These are phyloP conservation scores for Sarcophaga rosellei DNA, from an alignment of 2,888 invertebrate genomes.

Conservation along the genomic window DNA sequence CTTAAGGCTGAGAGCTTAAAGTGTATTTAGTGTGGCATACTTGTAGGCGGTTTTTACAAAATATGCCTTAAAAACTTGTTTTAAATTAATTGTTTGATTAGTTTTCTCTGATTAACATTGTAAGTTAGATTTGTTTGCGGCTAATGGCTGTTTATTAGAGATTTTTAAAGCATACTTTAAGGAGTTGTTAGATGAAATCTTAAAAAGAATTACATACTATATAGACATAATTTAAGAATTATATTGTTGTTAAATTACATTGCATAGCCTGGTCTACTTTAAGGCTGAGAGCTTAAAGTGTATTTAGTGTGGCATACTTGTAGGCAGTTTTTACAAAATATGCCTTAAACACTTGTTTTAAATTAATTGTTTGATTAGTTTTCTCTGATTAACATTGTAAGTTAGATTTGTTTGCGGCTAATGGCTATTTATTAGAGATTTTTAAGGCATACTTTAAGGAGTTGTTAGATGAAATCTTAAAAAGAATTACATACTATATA, in stretches of 20 bases:
- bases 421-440: too few relatives aligned
- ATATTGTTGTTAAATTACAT: too few relatives aligned
- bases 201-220: too few relatives aligned
- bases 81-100: neutral
- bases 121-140: too few relatives aligned
- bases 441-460: too few relatives aligned
- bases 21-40: neutral
- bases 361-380: neutral
- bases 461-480: too few relatives aligned
- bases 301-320: neutral
- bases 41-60: neutral
- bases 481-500: too few relatives aligned
- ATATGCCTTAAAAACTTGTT: neutral
- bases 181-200: too few relatives aligned
- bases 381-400: neutral
- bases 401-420: too few relatives aligned
- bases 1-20: neutral
- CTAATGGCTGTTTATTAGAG: too few relatives aligned
- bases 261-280: neutral
- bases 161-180: too few relatives aligned
- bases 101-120: neutral
- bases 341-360: neutral
- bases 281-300: neutral
- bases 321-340: neutral
- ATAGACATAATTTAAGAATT: too few relatives aligned